Percentiles rank a stretch among this genome's conserved stretches.
These are phyloP conservation scores for Nephrocerus scutellatus DNA, from an alignment of 2,888 invertebrate species.

Conservation along the genomic window DNA sequence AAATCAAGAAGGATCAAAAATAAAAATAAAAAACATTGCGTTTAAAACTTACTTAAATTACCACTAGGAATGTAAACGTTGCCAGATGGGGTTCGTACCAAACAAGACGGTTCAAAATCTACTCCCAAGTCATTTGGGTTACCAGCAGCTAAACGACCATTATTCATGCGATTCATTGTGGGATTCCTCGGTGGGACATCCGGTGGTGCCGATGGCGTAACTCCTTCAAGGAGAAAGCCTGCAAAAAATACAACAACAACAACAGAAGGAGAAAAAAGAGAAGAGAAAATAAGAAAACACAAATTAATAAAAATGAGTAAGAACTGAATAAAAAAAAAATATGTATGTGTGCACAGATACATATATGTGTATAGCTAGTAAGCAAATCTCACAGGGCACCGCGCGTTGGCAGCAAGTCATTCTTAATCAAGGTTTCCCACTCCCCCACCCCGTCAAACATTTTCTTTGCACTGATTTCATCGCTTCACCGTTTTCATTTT, in stretches of 20 bases:
- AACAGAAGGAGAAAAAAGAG: conserved; percentile 14
- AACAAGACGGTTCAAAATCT: conserved; percentile 84
- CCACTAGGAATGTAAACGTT: conserved; percentile 90
- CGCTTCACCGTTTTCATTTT: too few species aligned
- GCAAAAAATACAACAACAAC: conserved; percentile 44
- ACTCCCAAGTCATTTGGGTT: conserved; percentile 66
- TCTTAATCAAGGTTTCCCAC: too few species aligned
- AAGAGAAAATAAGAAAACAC: conserved; percentile 10
- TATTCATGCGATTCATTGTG: conserved; percentile 86
- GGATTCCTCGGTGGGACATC: conserved; percentile 88
- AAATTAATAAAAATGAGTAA: conserved; percentile 14
- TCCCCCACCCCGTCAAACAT: too few species aligned
- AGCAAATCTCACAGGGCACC: too few species aligned
- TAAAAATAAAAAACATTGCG: neutral
- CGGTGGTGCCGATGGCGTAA: conserved; percentile 64
- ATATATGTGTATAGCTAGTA: too few species aligned
- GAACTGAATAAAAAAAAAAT: conserved; percentile 20
- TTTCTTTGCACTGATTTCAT: too few species aligned
- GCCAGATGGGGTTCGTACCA: conserved; percentile 85
- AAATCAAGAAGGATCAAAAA: neutral
- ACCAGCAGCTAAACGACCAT: conserved; percentile 79
- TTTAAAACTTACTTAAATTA: conserved; percentile 52
- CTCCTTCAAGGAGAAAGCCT: conserved; percentile 83
- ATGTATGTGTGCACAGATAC: too few species aligned
- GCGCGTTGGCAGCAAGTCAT: too few species aligned